Conservation (phyloP, 2,888 invertebrate species). For the Linnaemya tessellans region DNA sequence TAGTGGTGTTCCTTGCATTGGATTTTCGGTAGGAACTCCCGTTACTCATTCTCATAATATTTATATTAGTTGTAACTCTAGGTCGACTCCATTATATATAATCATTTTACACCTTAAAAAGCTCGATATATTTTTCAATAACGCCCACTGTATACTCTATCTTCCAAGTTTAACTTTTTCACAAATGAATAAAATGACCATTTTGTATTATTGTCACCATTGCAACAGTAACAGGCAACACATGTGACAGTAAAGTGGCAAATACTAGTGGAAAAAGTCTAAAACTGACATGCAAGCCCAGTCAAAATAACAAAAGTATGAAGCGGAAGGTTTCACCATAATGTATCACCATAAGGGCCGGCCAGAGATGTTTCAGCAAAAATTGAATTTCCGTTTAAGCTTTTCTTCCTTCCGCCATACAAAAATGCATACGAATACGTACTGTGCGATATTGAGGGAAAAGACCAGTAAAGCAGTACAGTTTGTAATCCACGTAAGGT, state of each 20-base stretch:
- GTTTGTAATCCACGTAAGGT: background rate
- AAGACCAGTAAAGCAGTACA: background rate
- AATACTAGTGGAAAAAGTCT: conserved; percentile 30
- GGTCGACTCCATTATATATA: too few species aligned
- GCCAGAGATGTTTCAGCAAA: conserved; percentile 32
- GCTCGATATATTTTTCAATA: background rate
- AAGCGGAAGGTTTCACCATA: background rate
- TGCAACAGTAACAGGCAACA: conserved; percentile 11
- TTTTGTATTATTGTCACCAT: conserved; percentile 39
- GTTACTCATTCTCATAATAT: too few species aligned
- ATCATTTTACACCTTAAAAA: too few species aligned
- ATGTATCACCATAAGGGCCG: background rate
- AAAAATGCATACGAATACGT: background rate
- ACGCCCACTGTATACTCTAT: background rate
- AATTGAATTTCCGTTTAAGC: conserved; percentile 67
- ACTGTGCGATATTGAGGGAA: background rate
- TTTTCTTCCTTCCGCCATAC: conserved; percentile 50
- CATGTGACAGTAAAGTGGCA: conserved; percentile 41
- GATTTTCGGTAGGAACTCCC: too few species aligned
- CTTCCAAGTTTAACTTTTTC: background rate
- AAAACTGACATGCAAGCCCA: background rate
- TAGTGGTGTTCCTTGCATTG: too few species aligned
- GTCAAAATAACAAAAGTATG: conserved; percentile 1
- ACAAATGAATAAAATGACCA: conserved; percentile 52
- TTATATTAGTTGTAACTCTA: too few species aligned